Evolutionary conservation across 1,140 invertebrate genomes (phyloP).

Genomic region (Drosophila athabasca): DNA sequence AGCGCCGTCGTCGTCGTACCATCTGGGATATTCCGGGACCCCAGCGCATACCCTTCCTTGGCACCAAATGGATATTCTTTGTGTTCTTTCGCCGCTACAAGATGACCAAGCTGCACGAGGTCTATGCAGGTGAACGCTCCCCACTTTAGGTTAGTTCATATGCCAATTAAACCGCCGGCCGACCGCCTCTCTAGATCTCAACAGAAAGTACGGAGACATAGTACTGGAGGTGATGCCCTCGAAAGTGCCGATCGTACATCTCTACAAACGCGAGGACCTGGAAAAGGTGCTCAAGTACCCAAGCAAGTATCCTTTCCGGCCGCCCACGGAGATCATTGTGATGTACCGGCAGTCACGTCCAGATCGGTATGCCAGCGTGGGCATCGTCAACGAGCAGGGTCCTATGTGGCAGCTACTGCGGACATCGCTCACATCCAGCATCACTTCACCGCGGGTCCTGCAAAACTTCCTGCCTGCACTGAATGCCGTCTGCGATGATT

Average conservation of each 20-base stretch:
- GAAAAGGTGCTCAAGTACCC: conserved; percentile 89
- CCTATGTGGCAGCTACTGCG: conserved; percentile 91
- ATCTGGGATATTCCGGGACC: conserved; percentile 89
- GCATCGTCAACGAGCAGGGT: conserved; percentile 93
- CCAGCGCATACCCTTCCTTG: conserved; percentile 88
- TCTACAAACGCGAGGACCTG: conserved; percentile 90
- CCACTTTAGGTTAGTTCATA: conserved; percentile 1
- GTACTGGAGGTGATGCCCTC: conserved; percentile 91
- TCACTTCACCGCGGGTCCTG: conserved; percentile 91
- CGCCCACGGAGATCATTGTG: conserved; percentile 92
- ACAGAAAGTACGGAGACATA: conserved; percentile 89
- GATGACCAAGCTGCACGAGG: conserved; percentile 90
- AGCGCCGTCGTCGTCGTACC: conserved; percentile 37
- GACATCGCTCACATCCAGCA: conserved; percentile 88
- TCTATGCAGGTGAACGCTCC: conserved; percentile 88
- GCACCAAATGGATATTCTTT: conserved; percentile 90
- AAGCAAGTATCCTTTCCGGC: conserved; percentile 90
- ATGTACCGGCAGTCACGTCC: conserved; percentile 89
- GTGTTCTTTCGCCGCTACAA: conserved; percentile 88
- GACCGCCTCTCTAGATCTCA: conserved; percentile 85
- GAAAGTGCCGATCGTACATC: conserved; percentile 90
- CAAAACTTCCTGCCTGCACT: conserved; percentile 90
- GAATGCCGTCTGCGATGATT: conserved; percentile 91
- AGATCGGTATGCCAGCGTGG: conserved; percentile 91
- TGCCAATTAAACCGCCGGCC: not conserved